phyloP scores from a whole-genome alignment of 1,140 invertebrate species.

The Latrodectus geometricus region DNA sequence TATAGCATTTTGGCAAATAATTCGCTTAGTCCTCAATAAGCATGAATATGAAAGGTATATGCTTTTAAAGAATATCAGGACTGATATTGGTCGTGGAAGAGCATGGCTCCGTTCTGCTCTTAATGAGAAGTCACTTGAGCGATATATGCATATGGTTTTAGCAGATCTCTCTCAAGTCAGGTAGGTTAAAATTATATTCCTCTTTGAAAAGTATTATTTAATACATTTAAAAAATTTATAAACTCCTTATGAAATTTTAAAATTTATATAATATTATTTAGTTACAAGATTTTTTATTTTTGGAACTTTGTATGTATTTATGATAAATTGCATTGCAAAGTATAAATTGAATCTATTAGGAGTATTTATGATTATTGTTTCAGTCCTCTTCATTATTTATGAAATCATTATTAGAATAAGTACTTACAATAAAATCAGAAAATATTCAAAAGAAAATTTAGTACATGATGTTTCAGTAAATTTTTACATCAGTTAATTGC shows the following conservation, averaged over 20 bases:
- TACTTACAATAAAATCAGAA: too few species aligned
- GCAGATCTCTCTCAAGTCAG: conserved; percentile 70
- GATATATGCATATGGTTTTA: conserved; percentile 82
- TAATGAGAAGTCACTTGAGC: conserved; percentile 89
- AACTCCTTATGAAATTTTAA: too few species aligned
- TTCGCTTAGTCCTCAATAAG: conserved; percentile 78
- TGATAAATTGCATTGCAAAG: too few species aligned
- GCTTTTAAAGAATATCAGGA: conserved; percentile 82
- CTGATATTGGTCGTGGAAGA: conserved; percentile 79
- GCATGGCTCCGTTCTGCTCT: conserved; percentile 87
- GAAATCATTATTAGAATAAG: too few species aligned
- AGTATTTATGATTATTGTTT: too few species aligned
- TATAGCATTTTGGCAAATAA: conserved; percentile 71
- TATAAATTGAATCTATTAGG: too few species aligned
- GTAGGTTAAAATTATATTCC: conserved; percentile 1
- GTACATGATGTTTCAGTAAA: too few species aligned
- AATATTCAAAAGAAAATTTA: too few species aligned
- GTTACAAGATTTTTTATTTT: too few species aligned
- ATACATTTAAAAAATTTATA: background rate
- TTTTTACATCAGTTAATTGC: too few species aligned
- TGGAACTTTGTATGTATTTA: background rate
- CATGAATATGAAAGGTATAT: conserved; percentile 88
- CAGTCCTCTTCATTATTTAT: too few species aligned
- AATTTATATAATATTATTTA: too few species aligned
- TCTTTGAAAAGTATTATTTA: background rate